phyloP scores from a whole-genome alignment of 2,113 vertebrate species.

The Clupea harengus region DNA sequence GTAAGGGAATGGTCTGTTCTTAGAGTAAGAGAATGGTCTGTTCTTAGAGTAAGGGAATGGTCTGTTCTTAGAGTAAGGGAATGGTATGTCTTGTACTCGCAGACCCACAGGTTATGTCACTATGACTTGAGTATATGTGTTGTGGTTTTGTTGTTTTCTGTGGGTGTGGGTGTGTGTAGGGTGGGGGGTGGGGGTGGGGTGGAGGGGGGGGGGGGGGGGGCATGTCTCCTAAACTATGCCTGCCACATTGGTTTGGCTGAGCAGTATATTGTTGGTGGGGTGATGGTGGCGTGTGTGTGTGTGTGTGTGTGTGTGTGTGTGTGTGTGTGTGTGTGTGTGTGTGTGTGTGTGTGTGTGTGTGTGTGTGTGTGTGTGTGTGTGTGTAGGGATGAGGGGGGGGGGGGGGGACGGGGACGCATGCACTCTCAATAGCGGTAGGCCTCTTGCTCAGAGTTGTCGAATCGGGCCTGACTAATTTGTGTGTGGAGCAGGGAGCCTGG shows the following conservation, averaged over 20 bases:
- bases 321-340: conserved; percentile 14
- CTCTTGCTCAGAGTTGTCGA: conserved; percentile 53
- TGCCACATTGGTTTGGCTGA: too few species aligned
- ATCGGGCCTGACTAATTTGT: conserved; percentile 65
- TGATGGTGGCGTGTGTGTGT: background rate
- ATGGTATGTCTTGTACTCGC: background rate
- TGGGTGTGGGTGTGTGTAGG: conserved; percentile 10
- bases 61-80: too few species aligned
- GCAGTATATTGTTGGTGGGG: background rate
- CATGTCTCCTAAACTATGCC: background rate
- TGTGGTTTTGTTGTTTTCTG: background rate
- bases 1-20: too few species aligned
- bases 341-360: conserved; percentile 39
- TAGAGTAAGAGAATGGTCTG: too few species aligned
- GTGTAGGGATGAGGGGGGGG: background rate
- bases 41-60: too few species aligned
- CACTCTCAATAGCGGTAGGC: conserved; percentile 49
- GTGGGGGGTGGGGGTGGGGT: conserved; percentile 38
- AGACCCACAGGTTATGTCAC: background rate
- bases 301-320: background rate
- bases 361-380: conserved; percentile 30
- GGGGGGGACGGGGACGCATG: conserved; percentile 30
- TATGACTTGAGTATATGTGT: conserved; percentile 7
- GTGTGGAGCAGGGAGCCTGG: conserved; percentile 40
- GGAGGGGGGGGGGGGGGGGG: conserved; percentile 41